Base-by-base conservation (phyloP, 92 coral and sea anemone species). In the Epizoanthus fatuus region DNA sequence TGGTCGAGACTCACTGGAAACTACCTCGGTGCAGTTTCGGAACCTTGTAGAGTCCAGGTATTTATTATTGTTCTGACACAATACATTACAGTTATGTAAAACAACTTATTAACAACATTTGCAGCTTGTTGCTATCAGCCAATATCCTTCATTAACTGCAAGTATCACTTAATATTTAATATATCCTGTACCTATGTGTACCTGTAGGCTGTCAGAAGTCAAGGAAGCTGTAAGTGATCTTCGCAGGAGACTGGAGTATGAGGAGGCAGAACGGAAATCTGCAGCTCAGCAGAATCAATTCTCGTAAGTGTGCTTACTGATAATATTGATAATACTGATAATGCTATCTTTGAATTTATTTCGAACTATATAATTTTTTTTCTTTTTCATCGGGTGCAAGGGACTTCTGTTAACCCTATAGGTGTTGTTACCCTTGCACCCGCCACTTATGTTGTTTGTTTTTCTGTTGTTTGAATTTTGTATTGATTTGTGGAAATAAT, bases 211-310 rank as follows among this genome's bases (percentile, higher is more conserved):
- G 39, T 91, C 94, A 7, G 99, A 95, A 59, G 83, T 97, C 45
- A 95, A 89, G 75, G 99, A 97, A 71, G 83, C 90, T 6, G 82
- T 95, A 12, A 81, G 83, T 25, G 99, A 97, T 57, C 86, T 95
- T 13, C 93, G 96, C 71, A 93, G 99, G 52, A 90, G 98, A 69
- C 72, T 94, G 63, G 99, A 97, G 75, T 52, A 88, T 70, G 99
- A 97, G 82, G 98, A 95, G 77, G 81, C 94, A 5, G 99, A 97
- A 68, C 84, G 99, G 39, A 88, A 98, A 70, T 69, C 97, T 25
- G 79, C 90, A 14, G 88, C 84, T 20, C 99, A 96, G 35, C 98
- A 96, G 65, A 87, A 92, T 62, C 94, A 92, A 83, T 79, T 96
- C 69, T 92, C 84, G 99, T 96, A 64, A 55, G 96, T 71, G 35